phyloP scores from a whole-genome alignment of 2,797 vertebrate species.

The Peromyscus nudipes region DNA sequence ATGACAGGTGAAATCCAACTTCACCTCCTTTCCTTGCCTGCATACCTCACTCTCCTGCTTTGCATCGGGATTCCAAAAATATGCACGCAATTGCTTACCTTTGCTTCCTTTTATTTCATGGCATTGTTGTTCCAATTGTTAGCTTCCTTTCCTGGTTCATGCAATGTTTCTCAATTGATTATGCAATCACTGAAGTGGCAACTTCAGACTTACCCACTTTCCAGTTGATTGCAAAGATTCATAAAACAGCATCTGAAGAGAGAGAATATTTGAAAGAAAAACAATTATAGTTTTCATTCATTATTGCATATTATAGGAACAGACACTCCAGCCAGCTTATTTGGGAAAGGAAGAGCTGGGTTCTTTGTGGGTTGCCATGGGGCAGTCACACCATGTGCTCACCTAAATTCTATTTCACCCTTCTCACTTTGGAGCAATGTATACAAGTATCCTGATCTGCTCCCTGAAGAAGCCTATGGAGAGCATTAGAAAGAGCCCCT shows the following conservation, averaged over 20 bases:
- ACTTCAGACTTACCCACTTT: conserved; percentile 53
- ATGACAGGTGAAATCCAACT: not conserved
- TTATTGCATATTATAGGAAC: conserved; percentile 2
- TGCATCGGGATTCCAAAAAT: conserved; percentile 63
- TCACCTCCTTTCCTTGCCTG: not conserved
- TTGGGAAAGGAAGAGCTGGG: not conserved
- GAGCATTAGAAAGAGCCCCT: not conserved
- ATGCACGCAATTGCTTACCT: conserved; percentile 16
- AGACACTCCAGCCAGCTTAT: not conserved
- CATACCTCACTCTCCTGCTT: conserved; percentile 24
- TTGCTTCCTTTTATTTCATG: conserved; percentile 55
- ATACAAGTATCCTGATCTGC: not conserved
- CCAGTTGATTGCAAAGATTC: conserved; percentile 67
- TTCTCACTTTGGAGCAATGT: not conserved
- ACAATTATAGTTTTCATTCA: conserved; percentile 38
- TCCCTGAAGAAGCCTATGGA: not conserved
- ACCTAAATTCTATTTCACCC: not conserved
- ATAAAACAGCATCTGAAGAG: conserved; percentile 12
- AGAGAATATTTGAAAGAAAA: conserved; percentile 52
- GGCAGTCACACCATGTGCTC: too few species aligned
- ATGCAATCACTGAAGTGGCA: conserved; percentile 58
- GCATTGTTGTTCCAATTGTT: conserved; percentile 59
- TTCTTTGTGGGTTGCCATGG: not conserved
- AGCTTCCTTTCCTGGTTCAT: not conserved
- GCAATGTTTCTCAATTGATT: conserved; percentile 69